A percentile compares a stretch with the other conserved stretches of the same genome.
These are phyloP conservation scores for Megaceryle torquata DNA, from an alignment of 2,113 vertebrate genomes.

Conservation along the genomic window DNA sequence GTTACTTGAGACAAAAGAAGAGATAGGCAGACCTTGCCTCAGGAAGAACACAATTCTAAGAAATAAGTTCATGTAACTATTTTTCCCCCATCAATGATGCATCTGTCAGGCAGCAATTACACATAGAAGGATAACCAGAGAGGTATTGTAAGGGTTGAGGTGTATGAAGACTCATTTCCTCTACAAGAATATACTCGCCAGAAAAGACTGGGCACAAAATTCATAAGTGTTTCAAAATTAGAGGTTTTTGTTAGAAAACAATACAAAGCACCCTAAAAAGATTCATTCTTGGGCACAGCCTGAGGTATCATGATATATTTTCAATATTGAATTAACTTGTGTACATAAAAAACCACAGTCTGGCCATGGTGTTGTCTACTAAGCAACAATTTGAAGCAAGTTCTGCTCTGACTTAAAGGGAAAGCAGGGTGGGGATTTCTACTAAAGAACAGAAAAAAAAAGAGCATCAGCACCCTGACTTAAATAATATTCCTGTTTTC, in stretches of 20 bases:
- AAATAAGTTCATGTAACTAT: neutral
- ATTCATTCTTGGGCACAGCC: neutral
- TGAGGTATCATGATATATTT: neutral
- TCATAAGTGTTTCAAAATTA: accelerated
- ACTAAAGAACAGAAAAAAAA: neutral
- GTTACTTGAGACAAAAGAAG: neutral
- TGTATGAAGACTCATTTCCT: neutral
- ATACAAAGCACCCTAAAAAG: neutral
- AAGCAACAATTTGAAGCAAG: neutral
- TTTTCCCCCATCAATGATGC: neutral
- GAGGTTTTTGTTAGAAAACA: neutral
- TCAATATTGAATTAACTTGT: neutral
- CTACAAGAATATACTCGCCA: neutral
- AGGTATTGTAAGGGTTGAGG: neutral
- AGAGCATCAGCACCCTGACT: neutral
- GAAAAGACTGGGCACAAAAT: neutral
- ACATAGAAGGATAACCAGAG: neutral
- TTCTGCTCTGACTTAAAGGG: neutral
- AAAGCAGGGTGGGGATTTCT: neutral
- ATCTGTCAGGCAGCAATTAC: neutral
- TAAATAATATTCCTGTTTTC: neutral
- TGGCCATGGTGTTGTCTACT: neutral
- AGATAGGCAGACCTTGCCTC: neutral
- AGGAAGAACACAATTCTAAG: neutral
- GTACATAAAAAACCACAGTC: neutral